Evolutionary conservation across 1,140 invertebrate species (phyloP), one percentile per base, ranked within the genome.

Genomic region (Ceratoteleas bidentatus): DNA sequence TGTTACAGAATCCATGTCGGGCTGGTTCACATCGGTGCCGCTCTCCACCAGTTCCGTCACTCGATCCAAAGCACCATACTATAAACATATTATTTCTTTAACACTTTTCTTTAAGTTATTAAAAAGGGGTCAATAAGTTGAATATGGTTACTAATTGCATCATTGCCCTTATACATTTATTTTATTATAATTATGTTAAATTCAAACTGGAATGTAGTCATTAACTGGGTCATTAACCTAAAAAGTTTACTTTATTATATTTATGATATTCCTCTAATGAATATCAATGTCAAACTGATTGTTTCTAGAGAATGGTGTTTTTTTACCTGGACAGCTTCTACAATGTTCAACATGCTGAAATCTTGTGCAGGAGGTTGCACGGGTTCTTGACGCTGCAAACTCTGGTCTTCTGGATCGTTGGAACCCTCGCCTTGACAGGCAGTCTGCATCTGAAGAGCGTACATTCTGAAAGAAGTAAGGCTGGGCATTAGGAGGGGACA

Each of bases 1-100:
- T 2, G 98, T 98, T 10, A 98, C 97, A n/a, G 96, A 97, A 90
- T 98, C 97, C 79, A 93, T 92, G 88, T 98, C 97, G 49, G 96
- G 94, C 86, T 97, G 94, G 90, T 98, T 98, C 0, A 98, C 97
- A 91, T 98, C 96, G 90, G 95, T 96, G 0, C 97, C 97, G 52
- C 93, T 94, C 85, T 99, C 97, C 1, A 99, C 93, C 3, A 99
- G 92, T 87, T 98, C 96, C 73, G 95, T 94, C 14, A 97, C 96
- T 84, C 97, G 92, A 49, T 94, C 94, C 86, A 97, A 94, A 10
- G 96, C 95, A 13, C 98, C 98, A 93, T 98, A 99, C 93, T 96
- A 90, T 24, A 87, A 89, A 24, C 24, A 24, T 24, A 24, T 2
- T 2, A 24, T 24, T 24, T 4, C 1, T 24, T 24, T 24, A 24